These are phyloP conservation scores for Rhincodon typus DNA, from an alignment of 2,797 vertebrate genomes.

Conservation along the genomic window DNA sequence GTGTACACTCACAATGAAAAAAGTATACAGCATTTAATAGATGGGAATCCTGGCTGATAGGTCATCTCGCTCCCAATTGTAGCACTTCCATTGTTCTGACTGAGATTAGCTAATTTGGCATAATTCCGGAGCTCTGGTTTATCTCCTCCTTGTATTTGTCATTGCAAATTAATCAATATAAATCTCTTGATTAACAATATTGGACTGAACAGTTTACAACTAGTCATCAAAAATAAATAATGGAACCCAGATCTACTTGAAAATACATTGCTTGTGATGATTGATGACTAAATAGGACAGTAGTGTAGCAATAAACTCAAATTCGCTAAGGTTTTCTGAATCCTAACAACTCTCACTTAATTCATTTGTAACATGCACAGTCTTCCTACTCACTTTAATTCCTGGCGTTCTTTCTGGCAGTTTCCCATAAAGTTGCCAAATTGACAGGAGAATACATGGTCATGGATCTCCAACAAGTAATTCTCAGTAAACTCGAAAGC, in stretches of 20 bases:
- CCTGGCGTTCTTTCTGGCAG: constrained; percentile 64
- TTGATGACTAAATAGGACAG: not conserved
- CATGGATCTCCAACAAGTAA: constrained; percentile 66
- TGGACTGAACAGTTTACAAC: not conserved
- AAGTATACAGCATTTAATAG: not conserved
- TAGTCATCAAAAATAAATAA: not conserved
- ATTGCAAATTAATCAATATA: not conserved
- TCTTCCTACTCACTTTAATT: constrained; percentile 57
- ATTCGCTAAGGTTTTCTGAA: not conserved
- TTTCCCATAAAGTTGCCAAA: constrained; percentile 74
- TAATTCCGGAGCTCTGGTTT: not conserved
- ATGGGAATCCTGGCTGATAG: no score
- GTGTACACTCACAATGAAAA: not conserved
- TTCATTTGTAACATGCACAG: not conserved
- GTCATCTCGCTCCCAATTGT: no score
- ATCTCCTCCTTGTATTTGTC: not conserved
- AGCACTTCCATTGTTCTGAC: not conserved
- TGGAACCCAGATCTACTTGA: not conserved
- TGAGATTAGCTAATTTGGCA: not conserved
- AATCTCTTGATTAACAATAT: not conserved
- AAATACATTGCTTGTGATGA: not conserved
- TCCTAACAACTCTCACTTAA: not conserved
- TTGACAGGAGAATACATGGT: constrained; percentile 69
- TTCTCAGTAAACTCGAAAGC: constrained; percentile 66
- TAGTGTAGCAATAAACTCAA: not conserved